Evolutionary conservation across 2,888 invertebrate genomes (phyloP).

Genomic region (Lordiphosa andalusiaca): DNA sequence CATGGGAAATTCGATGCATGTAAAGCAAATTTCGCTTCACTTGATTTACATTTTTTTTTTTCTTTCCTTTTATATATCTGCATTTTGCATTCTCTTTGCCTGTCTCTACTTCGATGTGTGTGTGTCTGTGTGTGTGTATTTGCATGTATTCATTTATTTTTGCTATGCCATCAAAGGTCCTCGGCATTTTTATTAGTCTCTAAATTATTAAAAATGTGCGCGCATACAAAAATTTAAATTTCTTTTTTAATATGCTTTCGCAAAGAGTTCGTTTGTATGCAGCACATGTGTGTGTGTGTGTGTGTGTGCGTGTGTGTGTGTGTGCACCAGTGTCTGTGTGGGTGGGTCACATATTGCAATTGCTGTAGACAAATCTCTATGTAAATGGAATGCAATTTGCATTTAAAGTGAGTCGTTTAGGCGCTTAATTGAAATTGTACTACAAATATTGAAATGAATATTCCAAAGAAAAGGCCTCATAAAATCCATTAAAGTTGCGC

Average conservation of each 20-base stretch:
- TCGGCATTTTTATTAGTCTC: constrained; percentile 22
- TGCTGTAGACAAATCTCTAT: constrained; percentile 39
- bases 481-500: constrained; percentile 37
- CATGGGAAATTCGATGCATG: constrained; percentile 38
- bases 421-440: constrained; percentile 57
- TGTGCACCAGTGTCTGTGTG: constrained; percentile 26
- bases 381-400: constrained; percentile 62
- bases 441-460: constrained; percentile 49
- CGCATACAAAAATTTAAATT: constrained; percentile 12
- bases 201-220: constrained; percentile 47
- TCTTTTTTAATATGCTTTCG: constrained; percentile 13
- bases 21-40: constrained; percentile 17
- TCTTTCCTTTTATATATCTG: not conserved
- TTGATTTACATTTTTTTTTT: constrained; percentile 9
- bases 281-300: constrained; percentile 4
- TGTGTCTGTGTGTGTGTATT: constrained; percentile 6
- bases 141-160: constrained; percentile 24
- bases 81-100: constrained; percentile 12
- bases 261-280: constrained; percentile 31
- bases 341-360: constrained; percentile 29
- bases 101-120: constrained; percentile 1
- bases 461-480: constrained; percentile 32
- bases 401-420: constrained; percentile 73
- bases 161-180: constrained; percentile 7
- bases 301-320: constrained; percentile 17